These are phyloP conservation scores for Rhinogobius similis DNA, from an alignment of 2,113 vertebrate genomes.

Conservation along the genomic window DNA sequence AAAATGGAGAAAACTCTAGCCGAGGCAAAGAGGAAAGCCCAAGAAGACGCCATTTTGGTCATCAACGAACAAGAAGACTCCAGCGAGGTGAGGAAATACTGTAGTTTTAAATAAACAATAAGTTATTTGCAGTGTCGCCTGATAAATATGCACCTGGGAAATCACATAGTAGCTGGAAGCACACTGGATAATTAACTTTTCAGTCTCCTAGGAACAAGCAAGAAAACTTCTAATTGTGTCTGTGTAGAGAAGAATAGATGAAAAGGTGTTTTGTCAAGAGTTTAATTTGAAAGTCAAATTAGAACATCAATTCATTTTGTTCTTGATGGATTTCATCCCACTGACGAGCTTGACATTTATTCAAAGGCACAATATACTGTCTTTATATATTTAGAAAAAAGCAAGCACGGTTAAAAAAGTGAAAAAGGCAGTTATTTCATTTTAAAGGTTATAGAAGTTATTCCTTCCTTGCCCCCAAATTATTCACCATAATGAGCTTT, in stretches of 20 bases:
- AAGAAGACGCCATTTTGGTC: conserved; percentile 93
- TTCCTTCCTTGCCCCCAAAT: no score
- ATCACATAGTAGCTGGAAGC: not conserved
- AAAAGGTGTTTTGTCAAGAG: not conserved
- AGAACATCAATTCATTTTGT: not conserved
- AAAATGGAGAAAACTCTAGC: conserved; percentile 98
- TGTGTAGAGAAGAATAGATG: not conserved
- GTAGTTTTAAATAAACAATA: no score
- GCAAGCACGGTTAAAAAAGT: no score
- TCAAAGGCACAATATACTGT: not conserved
- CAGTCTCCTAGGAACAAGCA: not conserved
- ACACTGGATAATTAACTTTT: not conserved
- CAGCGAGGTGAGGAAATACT: conserved; percentile 84
- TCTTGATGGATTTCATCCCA: not conserved
- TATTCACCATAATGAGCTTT: no score
- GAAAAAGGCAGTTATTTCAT: no score
- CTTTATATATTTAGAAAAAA: no score
- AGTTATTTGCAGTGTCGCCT: not conserved
- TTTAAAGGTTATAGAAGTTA: no score
- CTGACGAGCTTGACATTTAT: not conserved
- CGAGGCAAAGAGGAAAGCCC: conserved; percentile 92
- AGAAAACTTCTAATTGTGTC: not conserved
- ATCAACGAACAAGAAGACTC: conserved; percentile 98
- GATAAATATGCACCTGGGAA: not conserved
- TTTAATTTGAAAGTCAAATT: not conserved